Evolutionary conservation across 2,888 invertebrate genomes (phyloP).

Genomic region (Mimumesa dahlbomi): DNA sequence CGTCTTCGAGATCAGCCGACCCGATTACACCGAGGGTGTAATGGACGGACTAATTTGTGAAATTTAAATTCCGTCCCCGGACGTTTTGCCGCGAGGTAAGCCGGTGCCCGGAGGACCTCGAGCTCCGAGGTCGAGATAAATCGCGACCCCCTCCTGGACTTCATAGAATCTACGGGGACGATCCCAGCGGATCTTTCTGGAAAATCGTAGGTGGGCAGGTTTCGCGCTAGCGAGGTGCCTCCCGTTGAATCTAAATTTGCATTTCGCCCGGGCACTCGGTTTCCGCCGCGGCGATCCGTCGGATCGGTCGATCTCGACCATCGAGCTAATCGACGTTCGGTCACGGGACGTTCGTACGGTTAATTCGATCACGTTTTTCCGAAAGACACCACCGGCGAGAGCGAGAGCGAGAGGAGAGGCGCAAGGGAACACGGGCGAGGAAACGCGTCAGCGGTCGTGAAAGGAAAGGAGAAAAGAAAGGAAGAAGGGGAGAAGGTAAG

Average conservation of each 20-base stretch:
- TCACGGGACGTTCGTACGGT: too few species aligned
- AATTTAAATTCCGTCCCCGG: slow-evolving; percentile 79
- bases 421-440: too few species aligned
- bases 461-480: too few species aligned
- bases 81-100: slow-evolving; percentile 64
- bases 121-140: slow-evolving; percentile 63
- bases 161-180: slow-evolving; percentile 47
- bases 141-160: slow-evolving; percentile 46
- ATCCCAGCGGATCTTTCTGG: slow-evolving; percentile 55
- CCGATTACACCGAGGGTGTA: slow-evolving; percentile 76
- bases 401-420: too few species aligned
- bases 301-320: slow-evolving; percentile 28
- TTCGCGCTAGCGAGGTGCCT: slow-evolving; percentile 13
- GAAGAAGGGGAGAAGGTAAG: too few species aligned
- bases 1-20: slow-evolving; percentile 67
- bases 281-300: slow-evolving; percentile 21
- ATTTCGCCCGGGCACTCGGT: neutral
- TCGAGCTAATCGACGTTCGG: neutral
- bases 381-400: too few species aligned
- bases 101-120: slow-evolving; percentile 42
- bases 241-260: slow-evolving; percentile 27
- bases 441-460: too few species aligned
- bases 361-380: too few species aligned
- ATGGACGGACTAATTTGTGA: slow-evolving; percentile 80
- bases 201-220: slow-evolving; percentile 63